A percentile compares a stretch with the other conserved stretches of the same genome.
Evolutionary conservation across 2,113 vertebrate genomes (phyloP).

Genomic region (Prunella himalayana): DNA sequence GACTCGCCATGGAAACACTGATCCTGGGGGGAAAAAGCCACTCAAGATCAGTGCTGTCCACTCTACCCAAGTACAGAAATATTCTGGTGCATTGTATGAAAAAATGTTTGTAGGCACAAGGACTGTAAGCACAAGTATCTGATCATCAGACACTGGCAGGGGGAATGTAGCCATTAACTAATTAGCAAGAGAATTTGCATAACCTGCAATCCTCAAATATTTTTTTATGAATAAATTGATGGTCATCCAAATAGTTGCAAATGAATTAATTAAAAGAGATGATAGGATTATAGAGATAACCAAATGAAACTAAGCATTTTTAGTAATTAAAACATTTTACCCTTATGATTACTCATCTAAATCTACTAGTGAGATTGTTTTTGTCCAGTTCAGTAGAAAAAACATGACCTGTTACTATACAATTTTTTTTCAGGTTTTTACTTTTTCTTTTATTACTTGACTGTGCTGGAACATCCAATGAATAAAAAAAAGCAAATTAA

Average conservation of each 20-base stretch:
- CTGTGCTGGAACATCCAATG: not conserved
- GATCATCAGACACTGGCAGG: not conserved
- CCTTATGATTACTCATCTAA: not conserved
- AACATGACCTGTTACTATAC: not conserved
- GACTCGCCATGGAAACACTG: conserved; percentile 43
- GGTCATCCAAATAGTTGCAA: conserved; percentile 18
- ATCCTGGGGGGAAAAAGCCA: not conserved
- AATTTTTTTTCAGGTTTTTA: not conserved
- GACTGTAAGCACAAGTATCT: not conserved
- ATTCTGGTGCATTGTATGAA: not conserved
- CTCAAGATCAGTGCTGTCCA: conserved; percentile 37
- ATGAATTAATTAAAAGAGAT: conserved; percentile 1
- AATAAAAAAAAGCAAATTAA: not conserved
- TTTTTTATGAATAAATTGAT: conserved; percentile 42
- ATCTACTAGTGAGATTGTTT: not conserved
- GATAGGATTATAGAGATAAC: not conserved
- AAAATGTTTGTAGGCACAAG: not conserved
- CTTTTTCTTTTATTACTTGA: not conserved
- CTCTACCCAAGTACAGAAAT: not conserved
- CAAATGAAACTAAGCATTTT: not conserved
- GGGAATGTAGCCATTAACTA: conserved; percentile 22
- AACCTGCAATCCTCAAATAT: not conserved
- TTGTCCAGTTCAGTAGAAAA: not conserved
- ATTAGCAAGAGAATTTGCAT: conserved; percentile 30
- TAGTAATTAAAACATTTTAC: conserved; percentile 8